A percentile compares a stretch with the other conserved stretches of the same genome.
Evolutionary conservation across 2,888 invertebrate genomes (phyloP).

Genomic region (Anoplius nigerrimus): DNA sequence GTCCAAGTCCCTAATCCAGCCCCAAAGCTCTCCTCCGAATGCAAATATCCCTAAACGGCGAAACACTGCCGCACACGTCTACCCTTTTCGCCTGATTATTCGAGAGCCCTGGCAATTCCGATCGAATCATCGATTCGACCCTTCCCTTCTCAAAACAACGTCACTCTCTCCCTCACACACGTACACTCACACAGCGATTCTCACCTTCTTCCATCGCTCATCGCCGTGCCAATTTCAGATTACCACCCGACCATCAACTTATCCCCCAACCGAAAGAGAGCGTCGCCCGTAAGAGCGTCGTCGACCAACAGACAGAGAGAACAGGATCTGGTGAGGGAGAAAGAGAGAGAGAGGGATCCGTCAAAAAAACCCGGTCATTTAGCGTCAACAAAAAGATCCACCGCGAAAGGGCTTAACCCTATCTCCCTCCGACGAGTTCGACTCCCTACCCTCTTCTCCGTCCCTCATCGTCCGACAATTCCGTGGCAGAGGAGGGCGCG

Average conservation of each 20-base stretch:
- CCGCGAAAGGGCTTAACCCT: conserved; percentile 37
- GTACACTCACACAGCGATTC: background rate
- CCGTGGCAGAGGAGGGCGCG: conserved; percentile 15
- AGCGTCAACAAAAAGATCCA: conserved; percentile 28
- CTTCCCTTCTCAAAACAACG: too few relatives aligned
- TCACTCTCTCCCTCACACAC: background rate
- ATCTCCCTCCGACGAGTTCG: background rate
- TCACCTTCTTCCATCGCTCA: conserved; percentile 33
- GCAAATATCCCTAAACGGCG: too few relatives aligned
- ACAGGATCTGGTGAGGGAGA: background rate
- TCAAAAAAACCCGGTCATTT: conserved; percentile 44
- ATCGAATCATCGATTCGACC: too few relatives aligned
- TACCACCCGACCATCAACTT: conserved; percentile 9
- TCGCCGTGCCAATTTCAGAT: conserved; percentile 47
- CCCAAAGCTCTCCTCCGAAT: too few relatives aligned
- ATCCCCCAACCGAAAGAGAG: background rate
- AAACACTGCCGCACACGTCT: too few relatives aligned
- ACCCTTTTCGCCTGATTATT: too few relatives aligned
- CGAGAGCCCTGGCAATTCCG: too few relatives aligned
- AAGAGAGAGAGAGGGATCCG: background rate
- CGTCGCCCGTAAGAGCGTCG: conserved; percentile 18
- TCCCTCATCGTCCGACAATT: background rate
- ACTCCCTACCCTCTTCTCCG: background rate
- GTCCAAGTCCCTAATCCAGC: too few relatives aligned
- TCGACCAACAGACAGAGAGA: too few relatives aligned